Percentiles rank a stretch among this genome's conserved stretches.
Conservation (phyloP, 2,113 vertebrate genomes). For the Dromiciops gliroides region DNA sequence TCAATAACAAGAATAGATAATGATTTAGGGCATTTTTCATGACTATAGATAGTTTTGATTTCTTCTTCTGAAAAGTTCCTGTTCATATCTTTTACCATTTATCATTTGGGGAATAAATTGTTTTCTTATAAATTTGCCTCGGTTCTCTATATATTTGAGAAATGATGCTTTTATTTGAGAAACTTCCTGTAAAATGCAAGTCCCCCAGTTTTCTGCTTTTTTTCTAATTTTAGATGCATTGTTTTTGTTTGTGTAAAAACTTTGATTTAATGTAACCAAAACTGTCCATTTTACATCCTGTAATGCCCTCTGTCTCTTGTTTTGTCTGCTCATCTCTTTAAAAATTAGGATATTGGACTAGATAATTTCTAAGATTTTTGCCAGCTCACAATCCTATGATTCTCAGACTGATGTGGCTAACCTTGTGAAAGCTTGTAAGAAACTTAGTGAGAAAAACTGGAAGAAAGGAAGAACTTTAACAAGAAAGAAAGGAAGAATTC, state of each 20-base stretch:
- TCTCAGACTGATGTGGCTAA: neutral
- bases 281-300: neutral
- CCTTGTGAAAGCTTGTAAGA: neutral
- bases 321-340: neutral
- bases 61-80: neutral
- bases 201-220: neutral
- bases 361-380: neutral
- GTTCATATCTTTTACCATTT: neutral
- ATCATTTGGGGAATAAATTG: neutral
- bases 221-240: neutral
- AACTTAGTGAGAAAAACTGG: neutral
- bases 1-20: neutral
- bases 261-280: neutral
- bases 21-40: neutral
- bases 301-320: neutral
- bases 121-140: neutral
- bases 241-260: neutral
- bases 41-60: neutral
- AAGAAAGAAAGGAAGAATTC: slow-evolving; percentile 4
- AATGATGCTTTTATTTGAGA: neutral
- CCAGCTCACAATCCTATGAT: neutral
- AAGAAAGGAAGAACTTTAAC: slow-evolving; percentile 25
- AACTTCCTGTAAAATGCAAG: neutral
- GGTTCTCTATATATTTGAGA: neutral
- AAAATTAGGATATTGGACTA: neutral